A percentile compares a stretch with the other conserved stretches of the same genome.
Evolutionary conservation across 2,797 vertebrate genomes (phyloP).

Genomic region (Crocodylus rhombifer): DNA sequence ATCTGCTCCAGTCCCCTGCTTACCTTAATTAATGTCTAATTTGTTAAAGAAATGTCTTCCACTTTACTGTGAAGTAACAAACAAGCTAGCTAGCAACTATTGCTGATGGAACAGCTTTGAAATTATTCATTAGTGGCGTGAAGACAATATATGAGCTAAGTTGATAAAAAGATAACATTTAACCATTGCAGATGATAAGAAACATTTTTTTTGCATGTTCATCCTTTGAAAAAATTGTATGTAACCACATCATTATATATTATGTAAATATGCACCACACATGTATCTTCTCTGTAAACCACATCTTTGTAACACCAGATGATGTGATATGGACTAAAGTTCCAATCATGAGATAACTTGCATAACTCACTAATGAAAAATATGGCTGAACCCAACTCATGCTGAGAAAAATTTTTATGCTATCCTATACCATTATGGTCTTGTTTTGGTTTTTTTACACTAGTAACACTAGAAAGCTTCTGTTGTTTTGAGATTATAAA

Average conservation of each 20-base stretch:
- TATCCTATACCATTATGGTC: background rate
- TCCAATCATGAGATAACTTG: background rate
- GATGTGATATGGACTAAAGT: background rate
- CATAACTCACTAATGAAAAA: background rate
- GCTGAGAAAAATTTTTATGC: background rate
- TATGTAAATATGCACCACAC: background rate
- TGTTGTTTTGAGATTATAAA: background rate
- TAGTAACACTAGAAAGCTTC: background rate
- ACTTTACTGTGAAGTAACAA: slow-evolving; percentile 57
- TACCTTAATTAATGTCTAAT: slow-evolving; percentile 76
- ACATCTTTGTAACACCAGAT: background rate
- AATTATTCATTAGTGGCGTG: slow-evolving; percentile 15
- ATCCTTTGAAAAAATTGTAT: background rate
- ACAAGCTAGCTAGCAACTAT: slow-evolving; percentile 27
- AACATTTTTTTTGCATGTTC: background rate
- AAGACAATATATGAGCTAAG: background rate
- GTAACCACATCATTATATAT: background rate
- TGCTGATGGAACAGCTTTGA: slow-evolving; percentile 43
- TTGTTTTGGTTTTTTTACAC: background rate
- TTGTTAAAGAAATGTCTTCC: slow-evolving; percentile 61
- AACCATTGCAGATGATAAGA: background rate
- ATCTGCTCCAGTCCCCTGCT: slow-evolving; percentile 46
- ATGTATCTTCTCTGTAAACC: too few relatives aligned
- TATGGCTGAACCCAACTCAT: background rate
- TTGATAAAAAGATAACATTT: background rate